Base-by-base conservation (phyloP, 92 coral and sea anemone genomes). In the Plumapathes pennacea region DNA sequence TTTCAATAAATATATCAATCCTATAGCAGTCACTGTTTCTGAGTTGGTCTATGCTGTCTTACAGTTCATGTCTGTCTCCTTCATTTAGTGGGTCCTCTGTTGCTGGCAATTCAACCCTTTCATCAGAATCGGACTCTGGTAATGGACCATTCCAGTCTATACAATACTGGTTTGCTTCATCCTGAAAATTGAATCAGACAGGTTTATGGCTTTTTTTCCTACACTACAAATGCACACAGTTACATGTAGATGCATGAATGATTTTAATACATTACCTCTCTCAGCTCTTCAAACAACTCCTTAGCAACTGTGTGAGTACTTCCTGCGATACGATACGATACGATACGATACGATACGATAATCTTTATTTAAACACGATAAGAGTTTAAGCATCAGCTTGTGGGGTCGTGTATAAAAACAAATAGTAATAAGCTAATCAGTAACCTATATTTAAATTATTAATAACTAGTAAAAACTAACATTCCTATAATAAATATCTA, bases 171-270 rank as follows among this genome's bases (percentile, higher is more conserved):
- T 27, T 25, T 4, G 32, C 20, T 39, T 50, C 57, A 50, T 50
- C 57, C 57, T 50, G 57, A 50, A 50, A 50, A 11, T 50, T 27
- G n/a, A n/a, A n/a, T n/a, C n/a, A n/a, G n/a, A n/a, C n/a, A n/a
- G n/a, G n/a, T n/a, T n/a, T n/a, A n/a, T n/a, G n/a, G n/a, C n/a
- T n/a, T n/a, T n/a, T n/a, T n/a, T n/a, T n/a, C n/a, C n/a, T n/a
- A n/a, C n/a, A n/a, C n/a, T n/a, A n/a, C n/a, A n/a, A n/a, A n/a
- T n/a, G n/a, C n/a, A n/a, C n/a, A n/a, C n/a, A n/a, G n/a, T n/a
- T n/a, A n/a, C n/a, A n/a, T n/a, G n/a, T n/a, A n/a, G n/a, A n/a
- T n/a, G n/a, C n/a, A n/a, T n/a, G n/a, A n/a, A n/a, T n/a, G n/a
- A n/a, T n/a, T n/a, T n/a, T n/a, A n/a, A n/a, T n/a, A n/a, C n/a